These are phyloP conservation scores for Heliocidaris tuberculata DNA, from an alignment of 35 echinoderm and acorn worm genomes.

Conservation along the genomic window DNA sequence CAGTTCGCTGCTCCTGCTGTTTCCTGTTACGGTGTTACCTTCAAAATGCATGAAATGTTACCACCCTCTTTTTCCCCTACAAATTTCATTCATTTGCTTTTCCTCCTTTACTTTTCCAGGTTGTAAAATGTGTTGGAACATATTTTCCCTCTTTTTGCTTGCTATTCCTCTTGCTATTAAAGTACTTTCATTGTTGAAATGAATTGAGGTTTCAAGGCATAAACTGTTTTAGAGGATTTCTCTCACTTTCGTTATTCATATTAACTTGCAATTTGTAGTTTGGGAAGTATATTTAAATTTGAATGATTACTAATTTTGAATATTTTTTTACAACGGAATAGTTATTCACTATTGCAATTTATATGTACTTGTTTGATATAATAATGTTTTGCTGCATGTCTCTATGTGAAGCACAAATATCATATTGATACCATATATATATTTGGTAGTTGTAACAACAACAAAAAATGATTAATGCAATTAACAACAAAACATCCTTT, in stretches of 20 bases:
- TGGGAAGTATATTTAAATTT: background rate
- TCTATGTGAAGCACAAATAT: background rate
- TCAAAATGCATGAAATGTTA: slow-evolving; percentile 27
- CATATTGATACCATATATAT: background rate
- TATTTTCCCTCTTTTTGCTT: background rate
- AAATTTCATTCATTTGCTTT: background rate
- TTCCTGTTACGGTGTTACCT: background rate
- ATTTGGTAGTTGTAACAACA: too few species aligned
- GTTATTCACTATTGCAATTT: background rate
- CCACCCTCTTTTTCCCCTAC: slow-evolving; percentile 25
- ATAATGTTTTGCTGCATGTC: background rate
- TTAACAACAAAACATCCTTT: too few species aligned
- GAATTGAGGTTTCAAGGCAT: background rate
- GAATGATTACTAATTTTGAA: too few species aligned
- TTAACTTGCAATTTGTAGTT: background rate
- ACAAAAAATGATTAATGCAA: too few species aligned
- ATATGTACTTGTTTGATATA: background rate
- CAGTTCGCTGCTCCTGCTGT: background rate
- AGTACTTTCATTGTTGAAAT: background rate
- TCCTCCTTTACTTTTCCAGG: too few species aligned
- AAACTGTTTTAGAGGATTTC: background rate
- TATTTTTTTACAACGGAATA: background rate
- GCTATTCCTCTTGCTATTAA: background rate
- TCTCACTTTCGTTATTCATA: background rate
- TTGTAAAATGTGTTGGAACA: background rate